Evolutionary conservation across 1,140 invertebrate species (phyloP).

Genomic region (Augochlora pura): DNA sequence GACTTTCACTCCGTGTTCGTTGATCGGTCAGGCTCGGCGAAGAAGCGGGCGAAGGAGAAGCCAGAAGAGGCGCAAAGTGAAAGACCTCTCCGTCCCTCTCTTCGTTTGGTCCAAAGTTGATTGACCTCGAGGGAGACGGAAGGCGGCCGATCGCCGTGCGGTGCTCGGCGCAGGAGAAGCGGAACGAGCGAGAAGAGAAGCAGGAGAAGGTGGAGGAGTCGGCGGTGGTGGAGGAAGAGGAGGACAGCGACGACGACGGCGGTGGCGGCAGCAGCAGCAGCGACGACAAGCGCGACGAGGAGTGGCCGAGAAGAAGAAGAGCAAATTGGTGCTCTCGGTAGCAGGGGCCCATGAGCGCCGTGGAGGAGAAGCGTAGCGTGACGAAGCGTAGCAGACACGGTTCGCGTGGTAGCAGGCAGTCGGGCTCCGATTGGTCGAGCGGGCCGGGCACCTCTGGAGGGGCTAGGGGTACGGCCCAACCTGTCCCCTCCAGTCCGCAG

Average conservation of each 20-base stretch:
- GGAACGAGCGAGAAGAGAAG: conserved; percentile 36
- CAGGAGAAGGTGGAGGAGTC: no score
- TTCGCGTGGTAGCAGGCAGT: conserved; percentile 30
- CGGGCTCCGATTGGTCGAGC: conserved; percentile 65
- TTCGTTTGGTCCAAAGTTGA: conserved; percentile 25
- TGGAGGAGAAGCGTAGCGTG: conserved; percentile 70
- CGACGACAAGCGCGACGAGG: conserved; percentile 66
- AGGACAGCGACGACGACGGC: conserved; percentile 15
- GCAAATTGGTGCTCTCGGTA: conserved; percentile 80
- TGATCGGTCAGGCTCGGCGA: conserved; percentile 35
- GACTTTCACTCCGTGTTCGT: conserved; percentile 52
- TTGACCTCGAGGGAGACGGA: conserved; percentile 31
- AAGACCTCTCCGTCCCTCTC: conserved; percentile 14
- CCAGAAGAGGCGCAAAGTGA: conserved; percentile 39
- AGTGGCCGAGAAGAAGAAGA: conserved; percentile 81
- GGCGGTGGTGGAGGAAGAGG: no score
- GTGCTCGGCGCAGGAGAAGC: conserved; percentile 30
- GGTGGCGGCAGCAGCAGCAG: conserved; percentile 37
- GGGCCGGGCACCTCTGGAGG: conserved; percentile 29
- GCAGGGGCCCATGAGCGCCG: conserved; percentile 71
- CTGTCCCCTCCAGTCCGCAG: conserved; percentile 53
- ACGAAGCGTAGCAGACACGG: conserved; percentile 60
- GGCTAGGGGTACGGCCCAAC: conserved; percentile 54
- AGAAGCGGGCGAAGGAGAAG: conserved; percentile 41
- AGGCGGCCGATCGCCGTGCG: not conserved